Evolutionary conservation across 2,888 invertebrate genomes (phyloP).

Genomic region (Ecliptopera silaceata): DNA sequence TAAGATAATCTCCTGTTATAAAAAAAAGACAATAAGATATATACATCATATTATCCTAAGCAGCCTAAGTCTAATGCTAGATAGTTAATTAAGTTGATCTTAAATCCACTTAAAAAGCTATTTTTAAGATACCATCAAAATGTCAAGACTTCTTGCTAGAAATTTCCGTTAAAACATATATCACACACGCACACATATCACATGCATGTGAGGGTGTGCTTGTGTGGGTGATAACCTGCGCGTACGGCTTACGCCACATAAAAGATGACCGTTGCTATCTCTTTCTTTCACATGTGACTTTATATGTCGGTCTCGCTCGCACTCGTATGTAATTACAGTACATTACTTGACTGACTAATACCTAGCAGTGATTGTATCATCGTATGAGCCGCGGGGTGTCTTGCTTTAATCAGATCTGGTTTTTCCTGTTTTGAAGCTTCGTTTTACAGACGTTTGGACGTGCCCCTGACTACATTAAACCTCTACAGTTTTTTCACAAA

Average conservation of each 20-base stretch:
- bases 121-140: conserved; percentile 51
- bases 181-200: conserved; percentile 36
- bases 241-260: conserved; percentile 66
- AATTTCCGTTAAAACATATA: conserved; percentile 65
- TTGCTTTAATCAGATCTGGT: conserved; percentile 13
- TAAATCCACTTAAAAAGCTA: conserved; percentile 27
- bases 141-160: conserved; percentile 66
- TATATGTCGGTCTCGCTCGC: conserved; percentile 39
- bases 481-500: too few relatives aligned
- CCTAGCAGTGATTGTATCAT: conserved; percentile 38
- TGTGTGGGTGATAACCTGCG: conserved; percentile 53
- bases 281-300: conserved; percentile 32
- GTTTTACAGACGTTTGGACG: neutral
- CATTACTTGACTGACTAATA: conserved; percentile 49
- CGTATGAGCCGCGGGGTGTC: neutral
- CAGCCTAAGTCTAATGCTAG: neutral
- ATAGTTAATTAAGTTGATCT: neutral
- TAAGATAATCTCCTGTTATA: too few relatives aligned
- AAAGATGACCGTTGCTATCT: conserved; percentile 51
- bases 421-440: conserved; percentile 13
- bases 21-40: too few relatives aligned
- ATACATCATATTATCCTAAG: neutral
- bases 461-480: neutral
- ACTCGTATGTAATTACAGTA: conserved; percentile 58
- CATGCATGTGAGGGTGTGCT: conserved; percentile 43